phyloP scores from a whole-genome alignment of 2,888 invertebrate genomes.

The Drosophila prostipennis region DNA sequence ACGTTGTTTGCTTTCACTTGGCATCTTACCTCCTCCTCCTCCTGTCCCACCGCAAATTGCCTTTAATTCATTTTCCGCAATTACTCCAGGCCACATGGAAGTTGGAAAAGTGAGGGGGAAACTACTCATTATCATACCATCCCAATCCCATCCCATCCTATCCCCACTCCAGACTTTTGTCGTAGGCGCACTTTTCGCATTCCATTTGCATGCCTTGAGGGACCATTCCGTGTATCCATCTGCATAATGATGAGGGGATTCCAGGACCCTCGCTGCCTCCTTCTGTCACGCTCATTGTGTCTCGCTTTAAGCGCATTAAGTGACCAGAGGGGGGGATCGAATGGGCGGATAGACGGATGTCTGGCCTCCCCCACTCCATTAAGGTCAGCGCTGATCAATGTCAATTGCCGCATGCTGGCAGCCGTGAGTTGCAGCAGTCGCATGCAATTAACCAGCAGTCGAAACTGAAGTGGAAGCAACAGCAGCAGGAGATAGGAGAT shows the following conservation, averaged over 20 bases:
- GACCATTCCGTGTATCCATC: constrained; percentile 49
- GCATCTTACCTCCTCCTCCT: constrained; percentile 39
- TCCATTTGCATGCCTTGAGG: constrained; percentile 67
- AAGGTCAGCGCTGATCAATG: constrained; percentile 67
- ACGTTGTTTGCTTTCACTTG: constrained; percentile 65
- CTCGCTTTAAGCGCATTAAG: constrained; percentile 65
- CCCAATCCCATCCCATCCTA: background rate
- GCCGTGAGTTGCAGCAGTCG: constrained; percentile 36
- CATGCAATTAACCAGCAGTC: constrained; percentile 52
- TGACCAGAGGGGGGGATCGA: constrained; percentile 23
- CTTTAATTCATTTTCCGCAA: constrained; percentile 74
- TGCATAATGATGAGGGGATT: constrained; percentile 61
- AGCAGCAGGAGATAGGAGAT: background rate
- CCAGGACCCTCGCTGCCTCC: background rate
- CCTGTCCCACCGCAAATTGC: constrained; percentile 59
- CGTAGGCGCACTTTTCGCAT: constrained; percentile 62
- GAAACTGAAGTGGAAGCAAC: constrained; percentile 8
- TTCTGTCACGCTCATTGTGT: constrained; percentile 26
- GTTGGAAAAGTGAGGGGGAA: constrained; percentile 27
- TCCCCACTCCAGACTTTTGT: constrained; percentile 20
- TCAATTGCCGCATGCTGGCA: constrained; percentile 57
- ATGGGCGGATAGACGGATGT: background rate
- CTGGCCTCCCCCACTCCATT: constrained; percentile 19
- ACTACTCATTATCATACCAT: constrained; percentile 61
- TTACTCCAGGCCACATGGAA: constrained; percentile 54